Evolutionary conservation across 2,797 vertebrate species (phyloP).

Genomic region (Aeoliscus strigatus): DNA sequence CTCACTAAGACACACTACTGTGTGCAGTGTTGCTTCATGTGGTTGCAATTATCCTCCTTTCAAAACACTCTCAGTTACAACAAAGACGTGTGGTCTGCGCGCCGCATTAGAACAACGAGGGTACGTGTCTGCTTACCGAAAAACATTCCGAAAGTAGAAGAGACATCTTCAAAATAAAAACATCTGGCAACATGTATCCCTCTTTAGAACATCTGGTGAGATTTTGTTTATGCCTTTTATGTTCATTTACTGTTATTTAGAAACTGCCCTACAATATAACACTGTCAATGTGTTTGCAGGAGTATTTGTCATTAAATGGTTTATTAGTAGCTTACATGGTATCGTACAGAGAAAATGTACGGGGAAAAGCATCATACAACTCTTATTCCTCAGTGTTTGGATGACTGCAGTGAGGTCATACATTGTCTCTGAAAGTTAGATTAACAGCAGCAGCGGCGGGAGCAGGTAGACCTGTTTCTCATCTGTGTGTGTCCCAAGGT

Average conservation of each 20-base stretch:
- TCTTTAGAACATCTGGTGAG: no score
- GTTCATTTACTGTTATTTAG: not conserved
- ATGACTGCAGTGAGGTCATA: conserved; percentile 14
- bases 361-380: no score
- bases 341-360: conserved; percentile 5
- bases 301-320: no score
- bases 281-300: not conserved
- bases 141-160: conserved; percentile 29
- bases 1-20: not conserved
- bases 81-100: conserved; percentile 55
- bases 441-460: conserved; percentile 20
- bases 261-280: not conserved
- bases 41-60: conserved; percentile 66
- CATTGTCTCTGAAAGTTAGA: conserved; percentile 30
- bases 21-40: conserved; percentile 62
- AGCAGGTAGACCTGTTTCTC: conserved; percentile 39
- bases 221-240: no score
- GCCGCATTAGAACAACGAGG: conserved; percentile 10
- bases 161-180: conserved; percentile 39
- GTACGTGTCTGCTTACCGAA: conserved; percentile 32
- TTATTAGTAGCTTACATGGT: no score
- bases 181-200: conserved; percentile 19
- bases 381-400: conserved; percentile 4
- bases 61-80: conserved; percentile 60
- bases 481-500: conserved; percentile 39